phyloP scores from a whole-genome alignment of 2,888 invertebrate species.

The Sicus ferrugineus region DNA sequence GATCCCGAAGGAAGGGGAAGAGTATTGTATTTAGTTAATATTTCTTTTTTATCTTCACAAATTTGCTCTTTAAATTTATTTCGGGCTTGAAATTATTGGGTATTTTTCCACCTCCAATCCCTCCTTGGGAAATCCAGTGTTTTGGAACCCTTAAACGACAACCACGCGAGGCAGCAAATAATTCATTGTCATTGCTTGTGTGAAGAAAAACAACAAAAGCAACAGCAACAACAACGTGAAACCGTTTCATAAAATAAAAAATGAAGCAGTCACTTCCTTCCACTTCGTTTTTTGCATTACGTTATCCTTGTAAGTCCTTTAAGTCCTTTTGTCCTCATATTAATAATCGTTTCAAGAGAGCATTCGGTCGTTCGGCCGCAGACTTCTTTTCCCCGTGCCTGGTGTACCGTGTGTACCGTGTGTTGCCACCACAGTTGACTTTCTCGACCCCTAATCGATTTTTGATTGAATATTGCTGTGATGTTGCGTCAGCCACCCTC shows the following conservation, averaged over 20 bases:
- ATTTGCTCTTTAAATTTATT: too few relatives aligned
- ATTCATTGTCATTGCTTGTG: constrained; percentile 55
- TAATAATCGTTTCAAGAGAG: constrained; percentile 25
- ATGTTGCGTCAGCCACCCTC: constrained; percentile 43
- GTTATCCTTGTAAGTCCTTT: constrained; percentile 17
- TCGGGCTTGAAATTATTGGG: too few relatives aligned
- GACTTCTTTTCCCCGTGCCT: too few relatives aligned
- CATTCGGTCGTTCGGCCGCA: background rate
- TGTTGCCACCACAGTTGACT: background rate
- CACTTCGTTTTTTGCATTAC: background rate
- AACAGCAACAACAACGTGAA: constrained; percentile 20
- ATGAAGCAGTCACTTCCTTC: background rate
- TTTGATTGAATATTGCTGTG: constrained; percentile 63
- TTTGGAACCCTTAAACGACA: too few relatives aligned
- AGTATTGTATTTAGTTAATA: too few relatives aligned
- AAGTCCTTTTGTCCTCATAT: constrained; percentile 23
- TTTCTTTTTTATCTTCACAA: too few relatives aligned
- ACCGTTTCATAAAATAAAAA: background rate
- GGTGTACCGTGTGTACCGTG: background rate
- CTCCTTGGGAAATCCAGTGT: too few relatives aligned
- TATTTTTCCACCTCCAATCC: too few relatives aligned
- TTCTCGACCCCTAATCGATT: constrained; percentile 60
- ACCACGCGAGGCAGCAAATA: constrained; percentile 50
- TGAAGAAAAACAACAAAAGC: background rate
- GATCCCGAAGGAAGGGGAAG: too few relatives aligned